Conservation (phyloP, 1,140 invertebrate species). For the Drosophila equinoxialis region DNA sequence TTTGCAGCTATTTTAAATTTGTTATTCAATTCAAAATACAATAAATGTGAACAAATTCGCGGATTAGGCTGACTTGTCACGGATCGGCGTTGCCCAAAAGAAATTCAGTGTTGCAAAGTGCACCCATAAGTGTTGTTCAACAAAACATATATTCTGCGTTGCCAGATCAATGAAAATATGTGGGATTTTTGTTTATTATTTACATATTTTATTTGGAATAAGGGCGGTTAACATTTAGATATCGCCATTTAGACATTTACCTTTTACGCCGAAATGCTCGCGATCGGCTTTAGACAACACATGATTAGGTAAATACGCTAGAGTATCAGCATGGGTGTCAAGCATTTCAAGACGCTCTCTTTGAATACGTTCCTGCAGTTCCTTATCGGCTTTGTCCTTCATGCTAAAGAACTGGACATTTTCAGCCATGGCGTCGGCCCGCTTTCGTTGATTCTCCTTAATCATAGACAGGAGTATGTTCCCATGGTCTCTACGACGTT, state of each 20-base stretch:
- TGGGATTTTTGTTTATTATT: too few relatives aligned
- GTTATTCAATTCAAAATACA: slow-evolving; percentile 19
- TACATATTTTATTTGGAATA: too few relatives aligned
- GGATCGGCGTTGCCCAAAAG: neutral
- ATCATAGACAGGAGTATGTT: slow-evolving; percentile 59
- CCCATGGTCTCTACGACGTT: slow-evolving; percentile 47
- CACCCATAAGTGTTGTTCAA: neutral
- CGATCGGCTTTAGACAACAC: slow-evolving; percentile 50
- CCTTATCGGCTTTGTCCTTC: slow-evolving; percentile 50
- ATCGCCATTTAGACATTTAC: neutral
- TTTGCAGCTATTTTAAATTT: slow-evolving; percentile 27
- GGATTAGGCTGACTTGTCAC: slow-evolving; percentile 11
- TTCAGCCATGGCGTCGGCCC: slow-evolving; percentile 58
- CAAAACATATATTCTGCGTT: neutral
- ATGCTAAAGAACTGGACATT: slow-evolving; percentile 56
- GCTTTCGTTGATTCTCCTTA: slow-evolving; percentile 58
- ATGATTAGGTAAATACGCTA: slow-evolving; percentile 55
- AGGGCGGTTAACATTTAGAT: too few relatives aligned
- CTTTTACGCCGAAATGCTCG: slow-evolving; percentile 36
- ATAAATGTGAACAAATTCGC: slow-evolving; percentile 21
- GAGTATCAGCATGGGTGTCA: slow-evolving; percentile 38
- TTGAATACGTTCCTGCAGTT: slow-evolving; percentile 39
- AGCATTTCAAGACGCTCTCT: slow-evolving; percentile 56
- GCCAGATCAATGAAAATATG: neutral
- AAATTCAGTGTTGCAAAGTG: neutral